These are phyloP conservation scores for Brevimyrus niger DNA, from an alignment of 2,113 vertebrate species.

Conservation along the genomic window DNA sequence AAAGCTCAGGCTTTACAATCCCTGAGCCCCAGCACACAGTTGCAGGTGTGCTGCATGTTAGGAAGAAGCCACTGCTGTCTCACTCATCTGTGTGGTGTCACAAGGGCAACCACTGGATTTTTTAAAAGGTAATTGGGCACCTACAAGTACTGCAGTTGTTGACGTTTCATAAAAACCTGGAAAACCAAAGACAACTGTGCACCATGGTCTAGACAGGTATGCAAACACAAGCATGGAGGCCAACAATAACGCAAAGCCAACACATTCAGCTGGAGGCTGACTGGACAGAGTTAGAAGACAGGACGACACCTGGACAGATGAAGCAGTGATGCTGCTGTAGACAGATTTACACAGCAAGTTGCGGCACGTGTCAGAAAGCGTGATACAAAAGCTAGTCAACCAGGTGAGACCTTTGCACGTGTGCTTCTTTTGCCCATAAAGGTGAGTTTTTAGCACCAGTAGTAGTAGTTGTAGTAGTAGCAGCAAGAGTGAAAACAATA, in stretches of 20 bases:
- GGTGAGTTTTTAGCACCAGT: neutral
- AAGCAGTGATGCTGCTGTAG: neutral
- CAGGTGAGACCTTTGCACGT: neutral
- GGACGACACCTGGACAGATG: neutral
- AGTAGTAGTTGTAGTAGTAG: neutral
- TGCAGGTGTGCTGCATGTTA: neutral
- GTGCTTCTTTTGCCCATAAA: neutral
- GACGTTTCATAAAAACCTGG: neutral
- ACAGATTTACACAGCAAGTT: neutral
- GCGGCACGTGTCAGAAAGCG: neutral
- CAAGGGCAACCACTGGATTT: neutral
- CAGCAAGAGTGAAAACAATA: neutral
- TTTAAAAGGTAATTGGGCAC: neutral
- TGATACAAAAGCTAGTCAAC: neutral
- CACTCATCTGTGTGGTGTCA: neutral
- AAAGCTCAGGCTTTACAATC: neutral
- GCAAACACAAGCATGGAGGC: neutral
- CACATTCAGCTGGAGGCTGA: neutral
- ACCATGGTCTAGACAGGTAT: neutral
- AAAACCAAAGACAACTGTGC: neutral
- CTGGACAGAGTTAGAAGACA: neutral
- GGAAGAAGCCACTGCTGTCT: neutral
- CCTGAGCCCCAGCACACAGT: neutral
- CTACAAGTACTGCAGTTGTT: neutral
- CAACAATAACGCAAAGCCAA: neutral